phyloP scores from a whole-genome alignment of 2,888 invertebrate species.

The Toxonevra muliebris region DNA sequence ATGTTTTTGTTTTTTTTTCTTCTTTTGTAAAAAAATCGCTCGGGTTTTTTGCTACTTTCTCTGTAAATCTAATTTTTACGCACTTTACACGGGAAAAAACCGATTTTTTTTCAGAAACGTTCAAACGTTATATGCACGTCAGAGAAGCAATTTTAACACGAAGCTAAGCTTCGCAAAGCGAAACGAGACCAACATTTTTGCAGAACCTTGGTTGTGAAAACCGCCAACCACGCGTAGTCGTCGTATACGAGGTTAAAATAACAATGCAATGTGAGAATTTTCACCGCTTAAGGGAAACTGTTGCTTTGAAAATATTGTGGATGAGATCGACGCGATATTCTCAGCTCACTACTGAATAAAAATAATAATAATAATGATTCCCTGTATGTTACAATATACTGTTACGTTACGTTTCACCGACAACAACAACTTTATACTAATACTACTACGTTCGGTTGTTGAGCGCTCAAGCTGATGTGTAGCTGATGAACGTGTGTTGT shows the following conservation, averaged over 20 bases:
- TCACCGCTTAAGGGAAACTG: slow-evolving; percentile 56
- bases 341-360: background rate
- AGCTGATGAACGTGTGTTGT: background rate
- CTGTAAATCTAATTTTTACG: too few relatives aligned
- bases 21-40: too few relatives aligned
- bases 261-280: slow-evolving; percentile 59
- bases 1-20: too few relatives aligned
- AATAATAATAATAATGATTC: background rate
- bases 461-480: too few relatives aligned
- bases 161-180: slow-evolving; percentile 65
- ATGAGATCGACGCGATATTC: background rate
- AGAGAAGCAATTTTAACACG: slow-evolving; percentile 65
- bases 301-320: slow-evolving; percentile 22
- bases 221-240: slow-evolving; percentile 18
- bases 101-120: background rate
- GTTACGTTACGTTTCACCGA: background rate
- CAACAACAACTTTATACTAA: background rate
- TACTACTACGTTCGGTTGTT: too few relatives aligned
- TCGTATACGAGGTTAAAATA: slow-evolving; percentile 60
- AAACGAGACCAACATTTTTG: slow-evolving; percentile 63
- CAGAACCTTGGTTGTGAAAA: slow-evolving; percentile 58
- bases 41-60: too few relatives aligned
- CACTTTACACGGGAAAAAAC: too few relatives aligned
- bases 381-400: background rate
- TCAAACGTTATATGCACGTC: slow-evolving; percentile 37